These are phyloP conservation scores for Myotis vivesi DNA, from an alignment of 2,797 vertebrate genomes.

Conservation along the genomic window DNA sequence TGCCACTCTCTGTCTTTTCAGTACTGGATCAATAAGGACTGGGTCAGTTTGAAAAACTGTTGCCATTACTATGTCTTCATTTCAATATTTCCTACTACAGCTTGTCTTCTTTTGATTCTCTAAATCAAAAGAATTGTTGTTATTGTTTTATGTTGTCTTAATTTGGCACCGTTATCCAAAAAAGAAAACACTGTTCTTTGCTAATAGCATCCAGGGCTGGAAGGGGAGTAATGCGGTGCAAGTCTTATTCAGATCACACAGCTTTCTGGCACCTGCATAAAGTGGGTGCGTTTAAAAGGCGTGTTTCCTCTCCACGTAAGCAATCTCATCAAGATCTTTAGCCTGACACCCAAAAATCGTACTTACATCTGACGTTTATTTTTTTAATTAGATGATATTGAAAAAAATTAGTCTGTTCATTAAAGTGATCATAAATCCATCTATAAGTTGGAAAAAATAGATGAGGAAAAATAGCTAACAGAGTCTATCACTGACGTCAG, in stretches of 20 bases:
- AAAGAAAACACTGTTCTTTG: background rate
- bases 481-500: background rate
- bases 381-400: constrained; percentile 34
- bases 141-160: background rate
- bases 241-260: background rate
- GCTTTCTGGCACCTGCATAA: background rate
- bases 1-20: background rate
- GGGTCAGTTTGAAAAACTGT: background rate
- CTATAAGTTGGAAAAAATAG: background rate
- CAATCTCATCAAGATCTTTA: background rate
- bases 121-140: background rate
- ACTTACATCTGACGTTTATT: background rate
- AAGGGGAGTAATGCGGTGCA: background rate
- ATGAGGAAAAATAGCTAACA: background rate
- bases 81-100: background rate
- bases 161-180: constrained; percentile 5
- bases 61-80: background rate
- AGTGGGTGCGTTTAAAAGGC: background rate
- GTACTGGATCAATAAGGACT: background rate
- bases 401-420: background rate
- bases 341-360: background rate
- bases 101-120: background rate
- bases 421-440: constrained; percentile 12
- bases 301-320: background rate
- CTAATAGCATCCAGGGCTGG: background rate